Evolutionary conservation across 2,888 invertebrate genomes (phyloP).

Genomic region (Tachina fera): DNA sequence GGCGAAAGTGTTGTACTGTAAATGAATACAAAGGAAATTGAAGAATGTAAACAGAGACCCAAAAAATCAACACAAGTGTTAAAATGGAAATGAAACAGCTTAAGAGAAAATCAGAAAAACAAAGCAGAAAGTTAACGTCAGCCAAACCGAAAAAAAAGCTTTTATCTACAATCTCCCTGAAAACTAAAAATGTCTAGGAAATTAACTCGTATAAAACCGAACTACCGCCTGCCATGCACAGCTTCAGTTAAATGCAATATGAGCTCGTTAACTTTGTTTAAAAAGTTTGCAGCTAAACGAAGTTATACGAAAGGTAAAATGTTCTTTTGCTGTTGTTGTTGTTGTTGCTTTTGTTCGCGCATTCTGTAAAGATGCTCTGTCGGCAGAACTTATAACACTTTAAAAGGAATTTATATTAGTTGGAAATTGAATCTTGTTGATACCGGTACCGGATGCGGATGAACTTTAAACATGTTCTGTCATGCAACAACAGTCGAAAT

Average conservation of each 20-base stretch:
- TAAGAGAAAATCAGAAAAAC: not conserved
- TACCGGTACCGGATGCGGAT: conserved; percentile 80
- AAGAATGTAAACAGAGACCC: not conserved
- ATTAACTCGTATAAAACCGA: conserved; percentile 6
- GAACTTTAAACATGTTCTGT: conserved; percentile 52
- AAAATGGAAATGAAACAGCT: conserved; percentile 21
- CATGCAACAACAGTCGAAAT: conserved; percentile 48
- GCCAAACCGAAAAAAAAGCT: conserved; percentile 18
- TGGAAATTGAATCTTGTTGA: conserved; percentile 81
- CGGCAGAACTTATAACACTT: conserved; percentile 77
- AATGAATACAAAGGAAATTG: not conserved
- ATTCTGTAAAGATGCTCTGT: conserved; percentile 24
- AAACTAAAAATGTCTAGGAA: not conserved
- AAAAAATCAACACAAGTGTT: conserved; percentile 1
- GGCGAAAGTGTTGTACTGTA: not conserved
- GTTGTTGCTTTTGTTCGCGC: conserved; percentile 13
- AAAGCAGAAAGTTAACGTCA: not conserved
- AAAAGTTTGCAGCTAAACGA: conserved; percentile 37
- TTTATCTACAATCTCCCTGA: not conserved
- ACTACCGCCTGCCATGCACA: not conserved
- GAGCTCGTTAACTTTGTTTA: conserved; percentile 32
- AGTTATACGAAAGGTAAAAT: conserved; percentile 30
- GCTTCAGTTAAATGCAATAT: not conserved
- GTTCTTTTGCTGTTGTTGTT: conserved; percentile 5
- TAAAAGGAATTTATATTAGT: conserved; percentile 80